Conservation (phyloP, 2,888 invertebrate species). For the Gnatocerus cornutus region DNA sequence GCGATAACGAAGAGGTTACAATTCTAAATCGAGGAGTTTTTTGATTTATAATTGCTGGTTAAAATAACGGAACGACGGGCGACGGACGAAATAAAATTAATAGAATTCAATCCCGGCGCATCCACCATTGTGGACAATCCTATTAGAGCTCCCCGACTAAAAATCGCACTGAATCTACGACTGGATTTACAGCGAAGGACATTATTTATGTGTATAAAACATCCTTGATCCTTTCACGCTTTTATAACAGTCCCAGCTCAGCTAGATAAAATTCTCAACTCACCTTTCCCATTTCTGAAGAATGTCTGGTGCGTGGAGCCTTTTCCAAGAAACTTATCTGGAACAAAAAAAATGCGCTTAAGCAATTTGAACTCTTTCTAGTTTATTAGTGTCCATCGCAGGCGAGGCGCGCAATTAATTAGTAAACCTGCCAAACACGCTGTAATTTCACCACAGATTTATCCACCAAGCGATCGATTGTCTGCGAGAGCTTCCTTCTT, state of each 20-base stretch:
- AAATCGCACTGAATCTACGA: neutral
- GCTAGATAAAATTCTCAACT: neutral
- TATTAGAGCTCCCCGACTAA: neutral
- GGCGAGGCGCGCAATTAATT: constrained; percentile 4
- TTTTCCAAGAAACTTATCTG: constrained; percentile 12
- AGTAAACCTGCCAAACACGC: constrained; percentile 1
- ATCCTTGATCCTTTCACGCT: neutral
- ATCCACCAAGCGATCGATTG: neutral
- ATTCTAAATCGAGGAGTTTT: no score
- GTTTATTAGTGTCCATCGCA: neutral
- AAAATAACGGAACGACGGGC: no score
- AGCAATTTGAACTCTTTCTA: neutral
- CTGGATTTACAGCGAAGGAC: constrained; percentile 1
- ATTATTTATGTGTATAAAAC: constrained; percentile 16
- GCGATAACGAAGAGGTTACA: no score
- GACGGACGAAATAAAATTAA: no score
- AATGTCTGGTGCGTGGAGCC: neutral
- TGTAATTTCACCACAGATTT: neutral
- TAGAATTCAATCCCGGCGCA: constrained; percentile 19
- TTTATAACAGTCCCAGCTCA: constrained; percentile 1
- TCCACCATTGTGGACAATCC: constrained; percentile 18
- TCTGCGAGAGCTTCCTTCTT: constrained; percentile 36
- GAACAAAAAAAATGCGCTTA: no score
- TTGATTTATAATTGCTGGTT: no score
- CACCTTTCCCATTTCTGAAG: constrained; percentile 7